Evolutionary conservation across 2,888 invertebrate species (phyloP), one percentile per base, ranked within the genome.

Genomic region (Loripinus fragilis): DNA sequence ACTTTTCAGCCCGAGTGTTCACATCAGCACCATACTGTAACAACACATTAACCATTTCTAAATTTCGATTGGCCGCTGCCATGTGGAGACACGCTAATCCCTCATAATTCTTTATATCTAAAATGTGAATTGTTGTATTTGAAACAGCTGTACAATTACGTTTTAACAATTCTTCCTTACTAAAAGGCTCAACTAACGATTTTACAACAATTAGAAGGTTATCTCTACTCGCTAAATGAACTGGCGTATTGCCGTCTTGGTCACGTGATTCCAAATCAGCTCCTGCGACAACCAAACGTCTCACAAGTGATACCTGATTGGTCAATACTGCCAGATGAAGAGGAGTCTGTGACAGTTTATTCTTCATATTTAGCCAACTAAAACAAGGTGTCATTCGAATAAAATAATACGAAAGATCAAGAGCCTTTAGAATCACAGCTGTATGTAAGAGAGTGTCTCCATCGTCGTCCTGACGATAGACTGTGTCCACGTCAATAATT

Each of bases 371-470:
- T 30, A 78, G 15, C 23, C 30, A 42, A 0, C 5, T 38, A 17
- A 50, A 30, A 23, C 42, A 1, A 1, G 65, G 64, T 1, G 69
- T 42, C 17, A 20, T 33, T n/a, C 35, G 28, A 25, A 74, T 78
- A n/a, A 38, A 45, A 25, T 67, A 23, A 15, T 66, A 23, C 8
- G 74, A 69, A 15, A 73, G 41, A 10, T 25, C 25, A 1, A 33
- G 25, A 10, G 42, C 33, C n/a, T 28, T 35, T 23, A 48, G 35
- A 2, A 83, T 80, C 41, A 83, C 74, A 17, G 80, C 83, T 2
- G 60, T 28, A 35, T 83, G 83, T n/a, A 83, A 45, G 10, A 64
- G 20, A 5, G 74, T 78, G 45, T 83, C 83, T 0, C 83, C 83
- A 65, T 83, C 83, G 1, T 35, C n/a, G 38, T 83, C 83, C 23